Base-by-base conservation (phyloP, 2,797 vertebrate genomes). In the Gymnodraco acuticeps region DNA sequence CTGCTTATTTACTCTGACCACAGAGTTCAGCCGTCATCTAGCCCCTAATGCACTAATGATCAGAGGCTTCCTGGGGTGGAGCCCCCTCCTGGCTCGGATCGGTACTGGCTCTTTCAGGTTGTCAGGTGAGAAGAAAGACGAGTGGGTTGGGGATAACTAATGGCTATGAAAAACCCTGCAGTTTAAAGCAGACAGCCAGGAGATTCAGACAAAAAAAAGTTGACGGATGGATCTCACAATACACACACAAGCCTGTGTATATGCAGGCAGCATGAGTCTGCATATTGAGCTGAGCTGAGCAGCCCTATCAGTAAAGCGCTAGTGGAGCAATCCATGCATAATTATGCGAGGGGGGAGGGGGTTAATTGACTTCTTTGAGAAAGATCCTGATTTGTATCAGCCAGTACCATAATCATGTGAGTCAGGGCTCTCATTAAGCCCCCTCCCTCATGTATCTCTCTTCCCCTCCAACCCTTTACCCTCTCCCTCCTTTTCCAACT, bases 371-470 rank as follows among this genome's bases (percentile, higher is more conserved):
- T 90, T 92, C 87, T 93, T 91, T 91, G 87, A 89, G 83, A 91
- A 79, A 92, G 87, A 93, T 90, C 84, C 84, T 87, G 88, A 93
- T 93, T 92, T 88, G 85, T 90, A 91, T 94, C 92, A 94, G 86
- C 85, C 67, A 76, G 82, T 89, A 80, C 81, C 90, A 83, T 92
- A 92, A 92, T 91, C 81, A 91, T 87, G 80, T 75, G 78, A 90
- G 80, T 79, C 79, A 80, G 81, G 83, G 85, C 81, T 83, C 85
- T 90, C 83, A 89, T 92, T 89, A 91, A 80, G 74, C 48, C 64
- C 83, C 86, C 75, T 72, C 83, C 86, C 75, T 84, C 81, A 87
- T 88, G 90, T 88, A 87, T 91, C 78, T 88, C 81, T 73, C 69
- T 81, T 85, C 77, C 73, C 76, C 66, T 83, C 81, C 77, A 84